Base-by-base conservation (phyloP, 2,888 invertebrate species). In the Vanessa cardui region DNA sequence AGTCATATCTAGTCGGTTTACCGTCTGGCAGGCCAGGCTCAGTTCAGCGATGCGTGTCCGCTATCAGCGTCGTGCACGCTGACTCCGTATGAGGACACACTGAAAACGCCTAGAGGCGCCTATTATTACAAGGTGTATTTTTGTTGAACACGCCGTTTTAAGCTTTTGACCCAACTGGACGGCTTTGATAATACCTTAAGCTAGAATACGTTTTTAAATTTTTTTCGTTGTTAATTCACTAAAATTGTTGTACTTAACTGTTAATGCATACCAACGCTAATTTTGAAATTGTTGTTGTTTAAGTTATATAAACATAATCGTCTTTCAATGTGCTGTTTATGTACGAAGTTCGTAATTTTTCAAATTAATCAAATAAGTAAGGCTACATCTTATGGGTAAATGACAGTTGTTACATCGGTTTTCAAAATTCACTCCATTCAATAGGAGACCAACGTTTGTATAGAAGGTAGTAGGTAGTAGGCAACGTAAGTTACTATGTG, bases 31-130 rank as follows among this genome's bases (percentile, higher is more conserved):
- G 18, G 15, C 33, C 52, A 49, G 56, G 44, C 61, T 52, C 60
- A 52, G 58, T 69, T 65, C 72, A 72, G 70, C 75, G 76, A 78
- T 78, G 81, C 78, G 79, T 80, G 76, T 66, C 65, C 73, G 79
- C 79, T 84, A 84, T 84, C 84, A 81, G 74, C 67, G 65, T 72
- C 70, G 72, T 76, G 72, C 85, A 84, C 79, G 74, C 73, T 70
- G 69, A 67, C 69, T 70, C 54, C 71, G 68, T 74, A 76, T 75
- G 74, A 74, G 73, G 76, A 78, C 69, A 73, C 70, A 73, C 74
- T 69, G 70, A 75, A 76, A 77, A 72, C 65, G 66, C 64, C 69
- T 65, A 56, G 65, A 58, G 60, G 54, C 33, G 50, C 16, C 62
- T 66, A 65, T 73, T 71, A 71, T 70, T 72, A 68, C 68, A 69